Conservation (phyloP, 1,140 invertebrate species). For the Hypsibius dujardini region DNA sequence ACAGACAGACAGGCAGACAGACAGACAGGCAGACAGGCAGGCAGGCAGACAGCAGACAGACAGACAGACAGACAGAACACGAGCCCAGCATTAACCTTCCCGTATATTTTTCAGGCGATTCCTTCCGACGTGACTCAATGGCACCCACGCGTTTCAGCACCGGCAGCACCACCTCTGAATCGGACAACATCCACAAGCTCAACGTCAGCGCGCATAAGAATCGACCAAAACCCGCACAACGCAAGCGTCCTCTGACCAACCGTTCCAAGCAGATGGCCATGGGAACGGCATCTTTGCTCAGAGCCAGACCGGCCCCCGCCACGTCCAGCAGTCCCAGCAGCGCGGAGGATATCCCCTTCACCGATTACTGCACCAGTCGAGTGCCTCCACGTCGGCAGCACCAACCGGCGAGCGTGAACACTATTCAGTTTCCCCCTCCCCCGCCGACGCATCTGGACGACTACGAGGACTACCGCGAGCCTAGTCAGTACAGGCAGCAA, state of each 20-base stretch:
- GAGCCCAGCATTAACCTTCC: too few relatives aligned
- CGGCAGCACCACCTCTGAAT: background rate
- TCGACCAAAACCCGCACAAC: conserved; percentile 9
- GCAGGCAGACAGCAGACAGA: too few relatives aligned
- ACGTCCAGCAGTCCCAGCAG: conserved; percentile 15
- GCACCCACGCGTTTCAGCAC: background rate
- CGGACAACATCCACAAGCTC: background rate
- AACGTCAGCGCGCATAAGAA: background rate
- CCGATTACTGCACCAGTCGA: background rate
- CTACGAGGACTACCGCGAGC: too few relatives aligned
- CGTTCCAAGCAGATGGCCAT: background rate
- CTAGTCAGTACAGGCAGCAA: too few relatives aligned
- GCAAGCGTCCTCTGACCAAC: background rate
- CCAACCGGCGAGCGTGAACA: background rate
- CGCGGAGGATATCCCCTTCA: background rate
- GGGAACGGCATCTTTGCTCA: background rate
- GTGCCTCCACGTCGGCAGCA: background rate
- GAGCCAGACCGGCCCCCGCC: background rate
- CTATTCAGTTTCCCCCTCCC: background rate
- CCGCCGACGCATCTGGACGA: background rate
- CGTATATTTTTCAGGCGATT: background rate
- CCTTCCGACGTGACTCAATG: background rate
- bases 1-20: too few relatives aligned
- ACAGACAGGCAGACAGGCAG: too few relatives aligned
- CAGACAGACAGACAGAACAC: too few relatives aligned